These are phyloP conservation scores for Ypsolopha scabrella DNA, from an alignment of 2,888 invertebrate genomes.

Conservation along the genomic window DNA sequence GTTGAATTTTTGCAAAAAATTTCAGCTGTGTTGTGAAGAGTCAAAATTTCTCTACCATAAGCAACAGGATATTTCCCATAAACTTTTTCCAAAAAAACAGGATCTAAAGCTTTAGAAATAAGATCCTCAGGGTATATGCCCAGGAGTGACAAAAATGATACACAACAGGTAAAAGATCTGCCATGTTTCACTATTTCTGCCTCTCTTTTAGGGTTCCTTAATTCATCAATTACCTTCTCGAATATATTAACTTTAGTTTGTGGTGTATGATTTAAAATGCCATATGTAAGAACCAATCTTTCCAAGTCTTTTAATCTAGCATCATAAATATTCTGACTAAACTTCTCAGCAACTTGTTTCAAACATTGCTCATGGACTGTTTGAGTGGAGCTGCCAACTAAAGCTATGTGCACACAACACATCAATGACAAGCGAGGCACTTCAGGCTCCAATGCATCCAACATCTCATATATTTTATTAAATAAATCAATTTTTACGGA, in stretches of 20 bases:
- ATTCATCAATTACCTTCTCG: slow-evolving; percentile 47
- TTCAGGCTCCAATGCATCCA: slow-evolving; percentile 66
- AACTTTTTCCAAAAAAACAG: slow-evolving; percentile 65
- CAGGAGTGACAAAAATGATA: slow-evolving; percentile 71
- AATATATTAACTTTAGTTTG: slow-evolving; percentile 42
- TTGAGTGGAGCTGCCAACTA: slow-evolving; percentile 68
- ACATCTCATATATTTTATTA: slow-evolving; percentile 55
- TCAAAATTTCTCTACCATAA: slow-evolving; percentile 72
- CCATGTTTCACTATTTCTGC: slow-evolving; percentile 71
- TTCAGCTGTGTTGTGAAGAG: slow-evolving; percentile 72
- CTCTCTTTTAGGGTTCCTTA: slow-evolving; percentile 63
- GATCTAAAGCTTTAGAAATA: slow-evolving; percentile 66
- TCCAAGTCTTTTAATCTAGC: slow-evolving; percentile 82
- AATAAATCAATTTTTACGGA: slow-evolving; percentile 48
- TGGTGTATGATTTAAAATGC: slow-evolving; percentile 72
- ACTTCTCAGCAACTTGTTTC: slow-evolving; percentile 56
- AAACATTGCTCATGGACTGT: slow-evolving; percentile 44
- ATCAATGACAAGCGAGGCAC: slow-evolving; percentile 71
- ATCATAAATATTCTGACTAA: slow-evolving; percentile 49
- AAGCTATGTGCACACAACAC: slow-evolving; percentile 74
- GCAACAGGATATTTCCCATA: slow-evolving; percentile 58
- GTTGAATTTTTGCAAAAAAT: slow-evolving; percentile 62
- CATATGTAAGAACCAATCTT: slow-evolving; percentile 72
- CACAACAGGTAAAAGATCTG: slow-evolving; percentile 69
- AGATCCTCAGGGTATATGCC: slow-evolving; percentile 71